A percentile compares a stretch with the other conserved stretches of the same genome.
phyloP scores from a whole-genome alignment of 2,797 vertebrate species.

The Halcyon leucocephala region DNA sequence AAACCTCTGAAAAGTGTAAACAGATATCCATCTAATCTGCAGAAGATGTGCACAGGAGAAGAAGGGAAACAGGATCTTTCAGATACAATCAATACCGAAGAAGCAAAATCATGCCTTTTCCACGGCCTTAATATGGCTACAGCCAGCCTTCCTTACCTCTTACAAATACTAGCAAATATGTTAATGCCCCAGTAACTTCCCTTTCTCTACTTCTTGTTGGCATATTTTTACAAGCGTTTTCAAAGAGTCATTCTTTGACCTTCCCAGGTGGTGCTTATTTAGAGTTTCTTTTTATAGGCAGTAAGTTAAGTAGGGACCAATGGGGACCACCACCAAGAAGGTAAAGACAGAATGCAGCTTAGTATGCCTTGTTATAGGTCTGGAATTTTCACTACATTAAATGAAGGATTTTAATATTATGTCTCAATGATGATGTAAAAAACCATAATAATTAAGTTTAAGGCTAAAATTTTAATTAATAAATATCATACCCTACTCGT shows the following conservation, averaged over 20 bases:
- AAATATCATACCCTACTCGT: background rate
- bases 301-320: conserved; percentile 11
- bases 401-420: background rate
- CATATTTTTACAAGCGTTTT: conserved; percentile 1
- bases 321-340: background rate
- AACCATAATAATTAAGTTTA: background rate
- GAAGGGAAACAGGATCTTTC: conserved; percentile 17
- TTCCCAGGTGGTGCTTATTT: conserved; percentile 37
- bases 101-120: conserved; percentile 30
- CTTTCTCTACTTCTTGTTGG: background rate
- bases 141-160: background rate
- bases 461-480: background rate
- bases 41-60: background rate
- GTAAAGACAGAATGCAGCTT: background rate
- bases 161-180: background rate
- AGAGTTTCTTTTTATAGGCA: conserved; percentile 35
- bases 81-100: conserved; percentile 8
- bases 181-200: conserved; percentile 3
- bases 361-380: background rate
- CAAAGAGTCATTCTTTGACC: conserved; percentile 6
- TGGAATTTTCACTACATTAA: background rate
- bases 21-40: background rate
- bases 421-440: background rate
- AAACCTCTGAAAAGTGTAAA: background rate
- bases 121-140: background rate